Evolutionary conservation across 2,888 invertebrate species (phyloP), one percentile per base, ranked within the genome.

Genomic region (Patella pellucida): DNA sequence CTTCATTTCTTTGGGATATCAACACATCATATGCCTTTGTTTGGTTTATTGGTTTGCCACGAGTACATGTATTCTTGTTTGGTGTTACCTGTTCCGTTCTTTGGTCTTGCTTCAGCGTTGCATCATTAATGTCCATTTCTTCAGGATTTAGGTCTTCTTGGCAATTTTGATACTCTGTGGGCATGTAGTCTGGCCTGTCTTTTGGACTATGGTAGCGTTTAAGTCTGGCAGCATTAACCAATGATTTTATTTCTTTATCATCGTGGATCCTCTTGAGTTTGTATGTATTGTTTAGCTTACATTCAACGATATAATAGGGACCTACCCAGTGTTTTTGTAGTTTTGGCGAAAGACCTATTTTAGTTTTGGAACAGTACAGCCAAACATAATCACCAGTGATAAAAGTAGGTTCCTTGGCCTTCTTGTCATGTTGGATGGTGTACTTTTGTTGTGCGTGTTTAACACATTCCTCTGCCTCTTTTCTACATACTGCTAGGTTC

Each of bases 151-250:
- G n/a, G n/a, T n/a, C n/a, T n/a, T n/a, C n/a, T n/a, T n/a, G n/a
- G n/a, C n/a, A n/a, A n/a, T n/a, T n/a, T n/a, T n/a, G n/a, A n/a
- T n/a, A n/a, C n/a, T n/a, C n/a, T n/a, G n/a, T n/a, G n/a, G n/a
- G n/a, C n/a, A n/a, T n/a, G n/a, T n/a, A n/a, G n/a, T n/a, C n/a
- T n/a, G n/a, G n/a, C n/a, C n/a, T n/a, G n/a, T n/a, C n/a, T n/a
- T n/a, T n/a, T n/a, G 19, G 68, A 2, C 52, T 68, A 15, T 19
- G 3, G 52, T 69, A 73, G 0, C 16, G 52, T 41, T 69, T 76
- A 11, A 76, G 23, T 15, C 72, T n/a, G 19, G 68, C 68, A 7
- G 72, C 76, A 72, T 76, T 72, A 9, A 69, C 54, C 15, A 51
- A 56, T 2, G 72, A 51, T 16, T 52, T 68, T 15, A 71, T 41